Evolutionary conservation across 2,888 invertebrate species (phyloP), one percentile per base, ranked within the genome.

Genomic region (Lithophane semibrunnea): DNA sequence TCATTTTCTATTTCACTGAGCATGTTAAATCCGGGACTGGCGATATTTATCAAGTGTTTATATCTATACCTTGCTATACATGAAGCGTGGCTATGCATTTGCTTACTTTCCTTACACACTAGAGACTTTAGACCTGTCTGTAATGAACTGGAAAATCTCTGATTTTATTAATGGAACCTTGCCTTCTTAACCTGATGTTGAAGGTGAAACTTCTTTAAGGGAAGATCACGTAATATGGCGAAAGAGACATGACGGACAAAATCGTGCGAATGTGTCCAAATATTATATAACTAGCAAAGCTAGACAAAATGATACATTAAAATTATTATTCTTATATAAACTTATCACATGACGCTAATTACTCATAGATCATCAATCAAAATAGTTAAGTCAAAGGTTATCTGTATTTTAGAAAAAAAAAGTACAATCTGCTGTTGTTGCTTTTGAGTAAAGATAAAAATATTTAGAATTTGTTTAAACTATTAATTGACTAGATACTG

Each of bases 111-210:
- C 61, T 72, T 58, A 67, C 77, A 54, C 61, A 44, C 58, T 65
- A 4, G 58, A 65, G 68, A 83, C 83, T 86, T 83, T 86, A 86
- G 83, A 83, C 78, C 86, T 61, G 64, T 8, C 21, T 71, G 61
- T 52, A 12, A 54, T 68, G 63, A 42, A 61, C 56, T 69, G 71
- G 58, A 65, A 66, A 69, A 47, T 54, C 71, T 60, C 58, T 60
- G 56, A 66, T 56, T 47, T 58, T 68, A 24, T 68, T 24, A 5
- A 69, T 58, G 24, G 13, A 52, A 42, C 69, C 58, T 66, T 70
- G 24, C 7, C 37, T 10, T 47, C 21, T 58, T 54, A 44, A 8
- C 3, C 52, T 49, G 29, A 13, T 42, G 24, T 18, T 63, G 10
- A 37, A 49, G 54, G 4, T 67, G 2, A 37, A 56, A 56, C n/a